Evolutionary conservation across 2,797 vertebrate genomes (phyloP), one percentile per base, ranked within the genome.

Genomic region (Hippopotamyrus pictus): DNA sequence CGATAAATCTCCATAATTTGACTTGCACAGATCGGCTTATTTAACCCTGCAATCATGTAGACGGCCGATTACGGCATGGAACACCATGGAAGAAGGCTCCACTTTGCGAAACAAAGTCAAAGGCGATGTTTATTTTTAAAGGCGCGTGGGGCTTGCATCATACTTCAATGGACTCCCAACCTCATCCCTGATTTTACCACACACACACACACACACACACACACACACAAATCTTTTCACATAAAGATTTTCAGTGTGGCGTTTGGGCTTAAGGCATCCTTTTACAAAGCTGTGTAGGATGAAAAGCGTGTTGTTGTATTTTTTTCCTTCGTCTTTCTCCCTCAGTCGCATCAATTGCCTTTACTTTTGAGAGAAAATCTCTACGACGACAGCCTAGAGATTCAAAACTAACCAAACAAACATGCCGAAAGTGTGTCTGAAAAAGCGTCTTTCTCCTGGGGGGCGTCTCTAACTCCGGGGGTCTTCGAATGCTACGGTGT

Each of bases 51-150:
- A 53, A 57, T 91, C 88, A 51, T 33, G 73, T 48, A 92, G 93
- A 93, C 91, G 90, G 89, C 92, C 89, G 84, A 92, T 92, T 94
- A 93, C 50, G n/a, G 91, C 92, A 82, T 90, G 90, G 91, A 91
- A 91, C 87, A 89, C 90, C 88, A 73, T 76, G 86, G 90, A 88
- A 90, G 65, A 22, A 57, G n/a, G 25, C 17, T 46, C 37, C 86
- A 89, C 90, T 91, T 84, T 91, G 89, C 37, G 46, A 88, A 86
- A 88, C 91, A 90, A 90, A 91, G 89, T 3, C n/a, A 91, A 88
- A 51, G 76, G 84, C 73, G 17, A 69, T 83, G 44, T 91, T 90
- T 91, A 86, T 89, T 88, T 88, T 86, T 82, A 57, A 87, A 88
- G 41, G n/a, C 44, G 89, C 87, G 92, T 91, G 87, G 69, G 17